Percentiles rank a stretch among this genome's conserved stretches.
Conservation (phyloP, 2,113 vertebrate genomes). For the Pogonocichla stellata region DNA sequence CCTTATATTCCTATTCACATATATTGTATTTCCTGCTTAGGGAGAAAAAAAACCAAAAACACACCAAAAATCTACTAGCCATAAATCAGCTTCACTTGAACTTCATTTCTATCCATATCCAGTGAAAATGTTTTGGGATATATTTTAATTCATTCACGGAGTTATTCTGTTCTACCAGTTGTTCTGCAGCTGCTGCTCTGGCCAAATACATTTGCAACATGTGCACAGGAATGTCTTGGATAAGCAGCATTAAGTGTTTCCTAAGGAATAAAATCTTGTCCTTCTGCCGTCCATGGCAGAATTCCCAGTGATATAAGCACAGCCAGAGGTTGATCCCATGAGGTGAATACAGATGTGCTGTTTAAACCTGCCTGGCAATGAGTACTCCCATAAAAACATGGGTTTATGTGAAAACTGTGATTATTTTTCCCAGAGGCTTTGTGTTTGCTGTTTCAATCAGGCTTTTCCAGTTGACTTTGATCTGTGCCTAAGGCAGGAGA, state of each 20-base stretch:
- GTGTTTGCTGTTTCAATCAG: not conserved
- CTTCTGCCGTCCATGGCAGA: not conserved
- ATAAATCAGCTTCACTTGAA: not conserved
- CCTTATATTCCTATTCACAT: not conserved
- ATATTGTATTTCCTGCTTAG: not conserved
- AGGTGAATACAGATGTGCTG: not conserved
- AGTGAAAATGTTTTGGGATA: not conserved
- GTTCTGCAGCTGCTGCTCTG: conserved; percentile 26
- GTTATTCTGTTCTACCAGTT: not conserved
- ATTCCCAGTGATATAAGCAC: not conserved
- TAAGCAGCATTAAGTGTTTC: not conserved
- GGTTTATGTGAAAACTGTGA: not conserved
- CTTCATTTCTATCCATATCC: not conserved
- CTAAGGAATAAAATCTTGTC: not conserved
- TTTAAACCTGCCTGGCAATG: conserved; percentile 10
- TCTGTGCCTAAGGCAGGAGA: not conserved
- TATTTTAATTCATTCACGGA: not conserved
- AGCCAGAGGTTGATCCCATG: not conserved
- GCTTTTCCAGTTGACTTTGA: not conserved
- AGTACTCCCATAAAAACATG: not conserved
- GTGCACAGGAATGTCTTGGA: not conserved
- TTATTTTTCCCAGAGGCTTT: not conserved
- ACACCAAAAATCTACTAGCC: not conserved
- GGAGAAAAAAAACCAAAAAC: not conserved
- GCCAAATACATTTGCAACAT: not conserved